phyloP scores from a whole-genome alignment of 35 echinoderm and acorn worm genomes.

The Apostichopus parvimensis region DNA sequence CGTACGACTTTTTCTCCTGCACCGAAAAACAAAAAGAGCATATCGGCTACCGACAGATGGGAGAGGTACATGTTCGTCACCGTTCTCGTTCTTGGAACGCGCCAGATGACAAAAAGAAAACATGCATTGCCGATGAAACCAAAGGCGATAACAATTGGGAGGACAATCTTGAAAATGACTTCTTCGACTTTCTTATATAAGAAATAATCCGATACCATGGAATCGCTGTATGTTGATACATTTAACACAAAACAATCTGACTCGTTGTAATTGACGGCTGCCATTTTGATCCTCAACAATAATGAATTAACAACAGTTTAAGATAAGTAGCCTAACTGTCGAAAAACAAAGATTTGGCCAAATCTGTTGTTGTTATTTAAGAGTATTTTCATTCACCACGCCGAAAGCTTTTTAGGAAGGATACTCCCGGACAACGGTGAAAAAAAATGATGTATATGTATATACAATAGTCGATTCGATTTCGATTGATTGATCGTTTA shows the following conservation, averaged over 20 bases:
- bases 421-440: no score
- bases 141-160: conserved; percentile 35
- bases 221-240: neutral
- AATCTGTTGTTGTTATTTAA: no score
- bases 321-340: no score
- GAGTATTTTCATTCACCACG: no score
- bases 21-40: conserved; percentile 46
- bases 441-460: no score
- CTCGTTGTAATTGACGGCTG: neutral
- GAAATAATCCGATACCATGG: neutral
- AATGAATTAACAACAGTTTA: no score
- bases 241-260: conserved; percentile 1
- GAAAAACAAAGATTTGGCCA: no score
- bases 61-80: conserved; percentile 54
- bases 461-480: no score
- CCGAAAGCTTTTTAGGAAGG: no score
- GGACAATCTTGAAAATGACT: conserved; percentile 39
- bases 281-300: neutral
- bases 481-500: no score
- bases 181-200: conserved; percentile 37
- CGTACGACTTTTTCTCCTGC: conserved; percentile 40
- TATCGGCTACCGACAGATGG: conserved; percentile 57
- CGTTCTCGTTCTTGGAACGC: conserved; percentile 50
- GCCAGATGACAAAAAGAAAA: conserved; percentile 51
- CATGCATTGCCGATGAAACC: conserved; percentile 51